These are phyloP conservation scores for Isurus oxyrinchus DNA, from an alignment of 2,113 vertebrate species.

Conservation along the genomic window DNA sequence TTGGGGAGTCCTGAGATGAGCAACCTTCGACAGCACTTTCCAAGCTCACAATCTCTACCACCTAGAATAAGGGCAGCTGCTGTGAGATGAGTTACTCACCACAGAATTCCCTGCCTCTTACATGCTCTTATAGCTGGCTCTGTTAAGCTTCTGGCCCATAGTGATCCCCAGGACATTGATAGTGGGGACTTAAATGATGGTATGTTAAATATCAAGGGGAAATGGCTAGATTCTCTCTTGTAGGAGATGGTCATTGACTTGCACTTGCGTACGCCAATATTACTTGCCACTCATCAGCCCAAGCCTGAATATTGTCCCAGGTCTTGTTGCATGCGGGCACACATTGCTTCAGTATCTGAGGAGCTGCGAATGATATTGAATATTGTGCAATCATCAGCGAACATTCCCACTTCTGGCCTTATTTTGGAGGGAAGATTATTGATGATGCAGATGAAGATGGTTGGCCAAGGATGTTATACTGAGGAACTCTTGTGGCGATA, in stretches of 20 bases:
- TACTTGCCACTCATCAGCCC: background rate
- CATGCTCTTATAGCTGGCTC: background rate
- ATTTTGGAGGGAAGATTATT: background rate
- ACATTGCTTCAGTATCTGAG: background rate
- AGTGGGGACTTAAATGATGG: background rate
- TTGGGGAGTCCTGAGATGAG: background rate
- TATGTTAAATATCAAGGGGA: background rate
- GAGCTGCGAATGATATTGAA: background rate
- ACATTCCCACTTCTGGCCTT: background rate
- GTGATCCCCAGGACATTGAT: background rate
- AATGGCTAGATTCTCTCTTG: background rate
- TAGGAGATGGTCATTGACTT: too few species aligned
- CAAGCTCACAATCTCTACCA: background rate
- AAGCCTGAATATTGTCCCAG: background rate
- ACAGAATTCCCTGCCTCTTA: background rate
- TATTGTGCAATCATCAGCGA: background rate
- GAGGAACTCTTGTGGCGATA: background rate
- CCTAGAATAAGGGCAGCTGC: background rate
- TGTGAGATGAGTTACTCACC: background rate
- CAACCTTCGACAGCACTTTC: background rate
- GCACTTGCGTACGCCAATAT: background rate
- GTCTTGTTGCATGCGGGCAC: background rate
- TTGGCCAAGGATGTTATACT: background rate
- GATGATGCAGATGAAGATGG: background rate
- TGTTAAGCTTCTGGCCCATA: background rate